phyloP scores from a whole-genome alignment of 2,113 vertebrate genomes.

The Phrynosoma blainvillii region DNA sequence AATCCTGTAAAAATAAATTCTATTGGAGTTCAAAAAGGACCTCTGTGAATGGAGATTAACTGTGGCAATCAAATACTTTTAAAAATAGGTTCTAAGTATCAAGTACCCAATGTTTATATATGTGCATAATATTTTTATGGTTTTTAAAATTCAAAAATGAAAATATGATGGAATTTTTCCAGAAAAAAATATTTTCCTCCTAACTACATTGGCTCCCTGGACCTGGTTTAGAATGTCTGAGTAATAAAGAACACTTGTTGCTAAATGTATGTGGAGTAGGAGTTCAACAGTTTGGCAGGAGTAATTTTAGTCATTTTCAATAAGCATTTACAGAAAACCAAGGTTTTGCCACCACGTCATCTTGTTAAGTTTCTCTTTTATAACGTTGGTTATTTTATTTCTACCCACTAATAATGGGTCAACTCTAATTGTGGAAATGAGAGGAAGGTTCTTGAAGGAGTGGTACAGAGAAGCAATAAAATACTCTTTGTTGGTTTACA shows the following conservation, averaged over 20 bases:
- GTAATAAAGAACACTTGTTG: conserved; percentile 10
- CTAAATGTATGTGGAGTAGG: conserved; percentile 32
- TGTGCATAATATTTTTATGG: conserved; percentile 24
- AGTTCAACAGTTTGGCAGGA: conserved; percentile 26
- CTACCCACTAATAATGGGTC: conserved; percentile 31
- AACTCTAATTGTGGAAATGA: conserved; percentile 31
- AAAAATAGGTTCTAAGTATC: neutral
- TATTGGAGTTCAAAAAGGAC: neutral
- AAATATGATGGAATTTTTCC: neutral
- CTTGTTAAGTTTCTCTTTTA: conserved; percentile 38
- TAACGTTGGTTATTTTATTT: conserved; percentile 39
- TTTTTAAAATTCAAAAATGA: neutral
- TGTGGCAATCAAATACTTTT: neutral
- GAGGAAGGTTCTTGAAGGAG: conserved; percentile 26
- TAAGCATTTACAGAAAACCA: conserved; percentile 47
- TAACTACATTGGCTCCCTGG: neutral
- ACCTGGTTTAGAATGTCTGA: neutral
- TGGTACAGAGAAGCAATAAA: conserved; percentile 33
- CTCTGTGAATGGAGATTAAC: neutral
- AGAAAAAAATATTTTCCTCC: neutral
- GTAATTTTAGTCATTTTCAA: conserved; percentile 32
- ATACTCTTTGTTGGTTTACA: conserved; percentile 26
- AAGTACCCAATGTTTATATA: conserved; percentile 15
- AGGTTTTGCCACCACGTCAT: conserved; percentile 7
- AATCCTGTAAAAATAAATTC: neutral